Percentiles rank a stretch among this genome's conserved stretches.
Conservation (phyloP, 2,113 vertebrate species). For the Burhinus bistriatus region DNA sequence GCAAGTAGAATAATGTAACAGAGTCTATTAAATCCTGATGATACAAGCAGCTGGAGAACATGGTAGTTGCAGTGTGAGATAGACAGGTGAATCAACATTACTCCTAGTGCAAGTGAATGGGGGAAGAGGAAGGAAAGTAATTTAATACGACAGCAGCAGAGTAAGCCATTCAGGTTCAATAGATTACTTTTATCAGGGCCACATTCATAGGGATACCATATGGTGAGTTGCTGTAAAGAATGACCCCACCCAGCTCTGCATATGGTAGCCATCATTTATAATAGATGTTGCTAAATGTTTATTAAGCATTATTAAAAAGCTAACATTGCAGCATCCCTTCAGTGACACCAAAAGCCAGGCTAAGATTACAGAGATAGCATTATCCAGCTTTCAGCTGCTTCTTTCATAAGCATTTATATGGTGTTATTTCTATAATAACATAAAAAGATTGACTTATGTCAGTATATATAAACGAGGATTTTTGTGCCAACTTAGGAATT, state of each 20-base stretch:
- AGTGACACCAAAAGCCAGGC: constrained; percentile 33
- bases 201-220: constrained; percentile 78
- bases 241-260: constrained; percentile 65
- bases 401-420: not conserved
- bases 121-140: not conserved
- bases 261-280: constrained; percentile 69
- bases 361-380: constrained; percentile 59
- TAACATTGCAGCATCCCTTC: constrained; percentile 68
- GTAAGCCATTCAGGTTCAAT: not conserved
- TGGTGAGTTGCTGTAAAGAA: constrained; percentile 78
- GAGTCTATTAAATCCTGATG: not conserved
- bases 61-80: constrained; percentile 58
- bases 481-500: not conserved
- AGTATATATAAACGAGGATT: not conserved
- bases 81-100: constrained; percentile 72
- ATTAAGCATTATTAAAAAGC: constrained; percentile 49
- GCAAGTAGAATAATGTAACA: not conserved
- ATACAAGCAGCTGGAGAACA: constrained; percentile 5
- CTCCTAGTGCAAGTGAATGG: constrained; percentile 63
- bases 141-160: not conserved
- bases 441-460: not conserved
- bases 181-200: constrained; percentile 73
- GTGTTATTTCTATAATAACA: not conserved
- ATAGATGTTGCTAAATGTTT: constrained; percentile 65
- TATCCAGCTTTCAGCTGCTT: not conserved